Evolutionary conservation across 2,888 invertebrate genomes (phyloP).

Genomic region (Dryomyza anilis): DNA sequence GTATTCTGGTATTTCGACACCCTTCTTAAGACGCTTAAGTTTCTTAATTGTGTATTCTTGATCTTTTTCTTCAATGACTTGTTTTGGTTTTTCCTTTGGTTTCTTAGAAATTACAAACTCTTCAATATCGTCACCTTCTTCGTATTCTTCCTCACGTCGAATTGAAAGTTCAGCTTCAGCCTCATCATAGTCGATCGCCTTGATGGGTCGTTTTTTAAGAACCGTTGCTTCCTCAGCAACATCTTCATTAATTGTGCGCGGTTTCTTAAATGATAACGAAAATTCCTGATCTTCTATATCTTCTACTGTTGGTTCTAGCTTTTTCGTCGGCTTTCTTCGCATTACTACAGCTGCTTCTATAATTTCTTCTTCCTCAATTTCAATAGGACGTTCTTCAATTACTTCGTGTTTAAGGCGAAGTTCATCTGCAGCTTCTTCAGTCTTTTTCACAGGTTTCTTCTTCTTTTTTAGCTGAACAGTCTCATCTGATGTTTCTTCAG

Average conservation of each 20-base stretch:
- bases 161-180: constrained; percentile 59
- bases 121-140: constrained; percentile 63
- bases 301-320: constrained; percentile 48
- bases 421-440: constrained; percentile 56
- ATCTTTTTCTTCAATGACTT: constrained; percentile 66
- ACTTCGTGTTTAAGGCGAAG: constrained; percentile 54
- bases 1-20: constrained; percentile 72
- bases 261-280: constrained; percentile 54
- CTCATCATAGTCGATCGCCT: constrained; percentile 51
- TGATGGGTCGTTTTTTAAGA: constrained; percentile 53
- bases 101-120: constrained; percentile 64
- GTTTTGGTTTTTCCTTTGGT: constrained; percentile 62
- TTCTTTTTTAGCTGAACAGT: constrained; percentile 55
- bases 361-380: constrained; percentile 64
- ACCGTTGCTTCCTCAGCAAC: constrained; percentile 60
- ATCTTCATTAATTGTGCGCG: constrained; percentile 61
- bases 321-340: constrained; percentile 50
- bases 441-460: constrained; percentile 46
- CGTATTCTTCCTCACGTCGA: constrained; percentile 54
- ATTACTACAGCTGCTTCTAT: constrained; percentile 56
- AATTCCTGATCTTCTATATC: constrained; percentile 56
- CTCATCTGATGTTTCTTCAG: constrained; percentile 56
- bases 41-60: constrained; percentile 77
- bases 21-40: constrained; percentile 70
- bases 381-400: constrained; percentile 61